These are phyloP conservation scores for Elymnias hypermnestra DNA, from an alignment of 1,140 invertebrate genomes.

Conservation along the genomic window DNA sequence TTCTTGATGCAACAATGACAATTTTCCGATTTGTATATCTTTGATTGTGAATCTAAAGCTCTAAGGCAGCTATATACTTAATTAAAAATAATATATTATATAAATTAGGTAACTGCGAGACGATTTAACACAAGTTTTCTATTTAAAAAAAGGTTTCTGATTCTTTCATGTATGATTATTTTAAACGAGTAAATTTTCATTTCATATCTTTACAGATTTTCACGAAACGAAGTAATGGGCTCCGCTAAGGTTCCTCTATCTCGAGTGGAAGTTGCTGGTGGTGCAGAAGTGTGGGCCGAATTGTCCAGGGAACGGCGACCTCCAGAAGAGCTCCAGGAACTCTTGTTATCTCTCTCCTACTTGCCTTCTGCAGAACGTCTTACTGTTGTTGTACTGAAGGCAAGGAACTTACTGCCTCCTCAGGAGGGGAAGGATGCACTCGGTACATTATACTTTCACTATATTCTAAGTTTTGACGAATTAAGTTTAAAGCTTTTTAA, in stretches of 20 bases:
- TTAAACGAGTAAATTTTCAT: no score
- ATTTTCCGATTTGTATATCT: no score
- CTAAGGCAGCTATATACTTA: no score
- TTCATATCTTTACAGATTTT: constrained; percentile 76
- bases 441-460: constrained; percentile 59
- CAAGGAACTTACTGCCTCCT: constrained; percentile 85
- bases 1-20: no score
- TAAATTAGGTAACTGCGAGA: no score
- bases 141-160: no score
- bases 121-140: no score
- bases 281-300: constrained; percentile 87
- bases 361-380: constrained; percentile 90
- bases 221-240: constrained; percentile 87
- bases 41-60: no score
- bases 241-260: constrained; percentile 84
- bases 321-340: constrained; percentile 86
- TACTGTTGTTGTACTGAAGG: constrained; percentile 89
- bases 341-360: constrained; percentile 89
- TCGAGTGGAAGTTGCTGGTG: constrained; percentile 82
- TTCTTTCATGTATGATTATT: no score
- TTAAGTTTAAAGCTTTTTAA: no score
- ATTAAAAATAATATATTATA: no score
- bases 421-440: constrained; percentile 79
- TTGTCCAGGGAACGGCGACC: constrained; percentile 85
- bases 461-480: no score